A percentile compares a stretch with the other conserved stretches of the same genome.
Evolutionary conservation across 2,888 invertebrate species (phyloP).

Genomic region (Hydraecia micacea): DNA sequence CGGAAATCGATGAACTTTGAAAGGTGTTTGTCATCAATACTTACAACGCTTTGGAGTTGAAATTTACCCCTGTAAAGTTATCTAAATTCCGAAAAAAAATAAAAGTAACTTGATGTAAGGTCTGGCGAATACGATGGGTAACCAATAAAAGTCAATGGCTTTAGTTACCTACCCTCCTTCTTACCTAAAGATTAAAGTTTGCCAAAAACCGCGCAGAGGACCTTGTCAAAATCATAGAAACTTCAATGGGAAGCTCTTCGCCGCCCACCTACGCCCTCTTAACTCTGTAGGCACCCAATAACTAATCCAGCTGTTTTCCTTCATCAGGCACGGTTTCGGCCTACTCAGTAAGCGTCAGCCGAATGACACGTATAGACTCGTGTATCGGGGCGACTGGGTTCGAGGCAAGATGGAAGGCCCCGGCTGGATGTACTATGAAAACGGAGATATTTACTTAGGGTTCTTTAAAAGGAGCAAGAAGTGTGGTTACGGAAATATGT

Average conservation of each 20-base stretch:
- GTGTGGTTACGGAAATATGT: constrained; percentile 91
- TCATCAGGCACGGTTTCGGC: constrained; percentile 90
- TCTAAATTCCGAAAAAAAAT: neutral
- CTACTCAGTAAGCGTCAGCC: constrained; percentile 82
- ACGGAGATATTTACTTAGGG: constrained; percentile 91
- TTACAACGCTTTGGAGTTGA: too few species aligned
- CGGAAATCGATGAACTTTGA: too few species aligned
- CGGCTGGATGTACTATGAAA: constrained; percentile 89
- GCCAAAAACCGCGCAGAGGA: neutral
- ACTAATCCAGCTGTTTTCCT: neutral
- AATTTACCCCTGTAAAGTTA: too few species aligned
- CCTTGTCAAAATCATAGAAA: neutral
- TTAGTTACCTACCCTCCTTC: neutral
- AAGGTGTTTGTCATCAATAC: too few species aligned
- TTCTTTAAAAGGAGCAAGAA: constrained; percentile 86
- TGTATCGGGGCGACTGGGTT: constrained; percentile 91
- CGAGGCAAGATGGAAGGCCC: constrained; percentile 90
- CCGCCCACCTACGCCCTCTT: neutral
- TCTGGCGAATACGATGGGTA: neutral
- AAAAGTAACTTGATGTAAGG: neutral
- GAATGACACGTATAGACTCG: constrained; percentile 83
- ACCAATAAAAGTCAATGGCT: neutral
- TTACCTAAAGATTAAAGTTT: neutral
- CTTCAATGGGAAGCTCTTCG: too few species aligned
- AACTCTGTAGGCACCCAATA: neutral